Percentiles rank a stretch among this genome's conserved stretches.
phyloP scores from a whole-genome alignment of 2,797 vertebrate species.

The Gallinago solitaria region DNA sequence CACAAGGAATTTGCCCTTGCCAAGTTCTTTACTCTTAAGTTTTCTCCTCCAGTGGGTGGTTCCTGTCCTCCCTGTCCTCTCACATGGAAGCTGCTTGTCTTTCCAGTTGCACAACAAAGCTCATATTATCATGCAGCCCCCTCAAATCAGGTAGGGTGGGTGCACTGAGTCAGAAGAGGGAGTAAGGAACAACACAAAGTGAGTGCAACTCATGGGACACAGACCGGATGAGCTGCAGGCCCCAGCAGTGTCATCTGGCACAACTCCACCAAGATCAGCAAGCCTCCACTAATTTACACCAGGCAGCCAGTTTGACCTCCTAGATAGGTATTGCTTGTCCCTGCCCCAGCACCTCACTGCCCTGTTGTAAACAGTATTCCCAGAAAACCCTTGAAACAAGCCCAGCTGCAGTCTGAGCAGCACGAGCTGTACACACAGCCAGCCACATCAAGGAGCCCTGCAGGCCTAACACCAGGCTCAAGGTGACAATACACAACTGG shows the following conservation, averaged over 20 bases:
- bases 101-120: not conserved
- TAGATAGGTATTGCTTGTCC: not conserved
- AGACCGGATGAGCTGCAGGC: not conserved
- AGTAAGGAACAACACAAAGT: not conserved
- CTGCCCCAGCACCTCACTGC: not conserved
- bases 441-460: not conserved
- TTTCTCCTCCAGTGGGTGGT: not conserved
- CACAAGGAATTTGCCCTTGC: not conserved
- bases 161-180: not conserved
- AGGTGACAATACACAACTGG: not conserved
- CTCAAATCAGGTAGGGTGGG: not conserved
- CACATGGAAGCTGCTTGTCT: not conserved
- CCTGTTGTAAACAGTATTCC: not conserved
- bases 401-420: not conserved
- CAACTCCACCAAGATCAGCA: not conserved
- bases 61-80: not conserved
- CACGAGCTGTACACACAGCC: not conserved
- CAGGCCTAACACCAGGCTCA: not conserved
- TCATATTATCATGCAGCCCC: not conserved
- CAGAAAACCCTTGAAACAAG: not conserved
- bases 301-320: not conserved
- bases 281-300: not conserved
- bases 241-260: not conserved
- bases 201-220: not conserved
- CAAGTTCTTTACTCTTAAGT: not conserved